Conservation (phyloP, 2,888 invertebrate species). For the Andrena minutula region DNA sequence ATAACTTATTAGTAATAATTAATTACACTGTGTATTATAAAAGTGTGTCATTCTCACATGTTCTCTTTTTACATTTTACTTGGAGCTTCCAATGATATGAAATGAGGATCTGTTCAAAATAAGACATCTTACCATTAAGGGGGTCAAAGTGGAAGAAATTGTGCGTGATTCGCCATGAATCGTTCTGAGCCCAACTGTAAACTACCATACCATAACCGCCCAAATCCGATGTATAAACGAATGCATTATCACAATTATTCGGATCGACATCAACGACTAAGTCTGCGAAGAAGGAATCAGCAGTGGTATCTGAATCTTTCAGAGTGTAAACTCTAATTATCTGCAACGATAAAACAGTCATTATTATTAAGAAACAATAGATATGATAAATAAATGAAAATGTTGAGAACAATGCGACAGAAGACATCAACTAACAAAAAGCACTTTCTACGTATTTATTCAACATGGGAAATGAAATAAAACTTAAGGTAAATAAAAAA, state of each 20-base stretch:
- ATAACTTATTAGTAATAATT: too few relatives aligned
- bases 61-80: too few relatives aligned
- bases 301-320: conserved; percentile 89
- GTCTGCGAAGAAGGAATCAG: conserved; percentile 93
- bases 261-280: conserved; percentile 90
- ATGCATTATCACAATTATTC: conserved; percentile 90
- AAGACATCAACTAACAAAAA: too few relatives aligned
- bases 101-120: not conserved
- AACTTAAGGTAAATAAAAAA: not conserved
- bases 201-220: conserved; percentile 92
- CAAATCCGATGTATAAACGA: conserved; percentile 92
- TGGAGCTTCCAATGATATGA: too few relatives aligned
- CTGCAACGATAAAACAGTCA: conserved; percentile 62
- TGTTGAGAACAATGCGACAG: too few relatives aligned
- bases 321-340: conserved; percentile 89
- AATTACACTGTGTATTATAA: too few relatives aligned
- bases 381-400: too few relatives aligned
- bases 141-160: conserved; percentile 95
- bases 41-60: too few relatives aligned
- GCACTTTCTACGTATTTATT: too few relatives aligned
- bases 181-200: conserved; percentile 90
- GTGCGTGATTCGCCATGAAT: conserved; percentile 92
- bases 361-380: not conserved
- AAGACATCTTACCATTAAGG: conserved; percentile 82
- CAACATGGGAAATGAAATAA: not conserved